phyloP scores from a whole-genome alignment of 2,888 invertebrate species.

The Polydrusus pterygomalis region DNA sequence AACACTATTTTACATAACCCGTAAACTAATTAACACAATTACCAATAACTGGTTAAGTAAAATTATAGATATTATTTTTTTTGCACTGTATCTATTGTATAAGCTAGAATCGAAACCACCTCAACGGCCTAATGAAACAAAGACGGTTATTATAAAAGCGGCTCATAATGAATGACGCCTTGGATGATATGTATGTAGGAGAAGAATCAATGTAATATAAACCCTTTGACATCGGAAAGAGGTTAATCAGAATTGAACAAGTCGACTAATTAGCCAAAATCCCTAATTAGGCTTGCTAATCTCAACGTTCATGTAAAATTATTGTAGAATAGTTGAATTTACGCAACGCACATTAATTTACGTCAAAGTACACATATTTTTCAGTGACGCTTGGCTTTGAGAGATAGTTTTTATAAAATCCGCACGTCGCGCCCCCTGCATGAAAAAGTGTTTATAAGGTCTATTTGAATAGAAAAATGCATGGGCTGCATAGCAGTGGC shows the following conservation, averaged over 20 bases:
- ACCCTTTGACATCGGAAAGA: slow-evolving; percentile 56
- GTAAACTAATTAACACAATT: too few species aligned
- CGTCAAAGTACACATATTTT: slow-evolving; percentile 73
- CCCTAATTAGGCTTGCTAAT: slow-evolving; percentile 61
- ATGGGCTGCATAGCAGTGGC: slow-evolving; percentile 60
- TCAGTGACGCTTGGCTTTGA: slow-evolving; percentile 71
- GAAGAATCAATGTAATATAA: slow-evolving; percentile 24
- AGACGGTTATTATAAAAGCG: not conserved
- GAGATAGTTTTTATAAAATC: slow-evolving; percentile 73
- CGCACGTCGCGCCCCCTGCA: slow-evolving; percentile 62
- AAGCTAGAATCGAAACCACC: not conserved
- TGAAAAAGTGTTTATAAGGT: slow-evolving; percentile 65
- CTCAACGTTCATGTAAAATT: slow-evolving; percentile 70
- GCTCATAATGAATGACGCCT: slow-evolving; percentile 10
- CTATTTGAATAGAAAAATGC: slow-evolving; percentile 71
- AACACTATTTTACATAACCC: too few species aligned
- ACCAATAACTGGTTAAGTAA: not conserved
- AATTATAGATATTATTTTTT: too few species aligned
- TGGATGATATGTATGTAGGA: slow-evolving; percentile 13
- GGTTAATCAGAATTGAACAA: slow-evolving; percentile 67
- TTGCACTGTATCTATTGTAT: too few species aligned
- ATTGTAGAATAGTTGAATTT: slow-evolving; percentile 73
- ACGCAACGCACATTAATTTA: slow-evolving; percentile 73
- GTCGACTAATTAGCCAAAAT: slow-evolving; percentile 65
- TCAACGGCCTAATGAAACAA: not conserved